Evolutionary conservation across 53 echinoderm and acorn worm genomes (phyloP).

Genomic region (Holothuria leucospilota): DNA sequence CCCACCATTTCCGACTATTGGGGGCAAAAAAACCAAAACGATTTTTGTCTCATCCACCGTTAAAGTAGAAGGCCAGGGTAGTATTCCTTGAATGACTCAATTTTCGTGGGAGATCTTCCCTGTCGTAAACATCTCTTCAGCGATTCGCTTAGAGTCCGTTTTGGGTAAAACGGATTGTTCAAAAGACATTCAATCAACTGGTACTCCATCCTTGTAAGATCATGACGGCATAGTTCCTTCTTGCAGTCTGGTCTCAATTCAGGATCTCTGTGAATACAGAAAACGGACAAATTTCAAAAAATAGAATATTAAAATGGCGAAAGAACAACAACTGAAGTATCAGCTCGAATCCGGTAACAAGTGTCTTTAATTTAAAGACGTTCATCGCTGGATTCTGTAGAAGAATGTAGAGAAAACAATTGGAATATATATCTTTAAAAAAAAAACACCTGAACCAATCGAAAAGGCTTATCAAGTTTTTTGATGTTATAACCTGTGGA

Average conservation of each 20-base stretch:
- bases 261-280: constrained; percentile 16
- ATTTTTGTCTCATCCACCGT: constrained; percentile 2
- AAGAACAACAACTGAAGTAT: no score
- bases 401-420: no score
- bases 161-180: constrained; percentile 35
- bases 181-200: constrained; percentile 16
- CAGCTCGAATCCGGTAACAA: no score
- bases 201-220: constrained; percentile 28
- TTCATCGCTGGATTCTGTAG: no score
- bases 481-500: no score
- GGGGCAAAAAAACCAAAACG: no score
- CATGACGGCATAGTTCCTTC: constrained; percentile 48
- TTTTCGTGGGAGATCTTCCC: constrained; percentile 47
- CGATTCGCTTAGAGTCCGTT: constrained; percentile 3
- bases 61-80: constrained; percentile 21
- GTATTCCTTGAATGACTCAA: constrained; percentile 41
- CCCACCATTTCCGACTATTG: constrained; percentile 45
- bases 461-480: no score
- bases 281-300: not conserved
- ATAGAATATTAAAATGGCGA: no score
- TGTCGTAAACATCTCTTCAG: constrained; percentile 17
- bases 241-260: constrained; percentile 34
- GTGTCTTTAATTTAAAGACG: no score
- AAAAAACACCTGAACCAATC: no score
- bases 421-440: no score